phyloP scores from a whole-genome alignment of 1,140 invertebrate genomes.

The Caenorhabditis elegans region WBcel235 BX284606.5:4082001-4082500 shows the following conservation, averaged over 20 bases:
- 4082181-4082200: constrained; percentile 12
- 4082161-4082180: constrained; percentile 28
- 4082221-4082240: not conserved
- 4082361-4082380: not conserved
- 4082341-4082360: constrained; percentile 21
- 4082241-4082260: constrained; percentile 20
- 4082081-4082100: not conserved
- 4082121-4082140: not conserved
- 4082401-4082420: not conserved
- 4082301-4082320: not conserved
- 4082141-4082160: constrained; percentile 9
- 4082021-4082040: not conserved
- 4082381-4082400: not conserved
- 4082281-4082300: not conserved
- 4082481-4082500: too few relatives aligned
- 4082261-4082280: constrained; percentile 22
- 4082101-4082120: not conserved
- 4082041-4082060: constrained; percentile 27
- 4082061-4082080: not conserved
- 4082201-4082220: not conserved
- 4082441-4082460: not conserved
- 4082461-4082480: not conserved
- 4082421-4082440: constrained; percentile 4
- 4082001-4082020: not conserved
- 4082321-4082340: constrained; percentile 22